A percentile compares a stretch with the other conserved stretches of the same genome.
These are phyloP conservation scores for Osmerus eperlanus DNA, from an alignment of 2,113 vertebrate species.

Conservation along the genomic window DNA sequence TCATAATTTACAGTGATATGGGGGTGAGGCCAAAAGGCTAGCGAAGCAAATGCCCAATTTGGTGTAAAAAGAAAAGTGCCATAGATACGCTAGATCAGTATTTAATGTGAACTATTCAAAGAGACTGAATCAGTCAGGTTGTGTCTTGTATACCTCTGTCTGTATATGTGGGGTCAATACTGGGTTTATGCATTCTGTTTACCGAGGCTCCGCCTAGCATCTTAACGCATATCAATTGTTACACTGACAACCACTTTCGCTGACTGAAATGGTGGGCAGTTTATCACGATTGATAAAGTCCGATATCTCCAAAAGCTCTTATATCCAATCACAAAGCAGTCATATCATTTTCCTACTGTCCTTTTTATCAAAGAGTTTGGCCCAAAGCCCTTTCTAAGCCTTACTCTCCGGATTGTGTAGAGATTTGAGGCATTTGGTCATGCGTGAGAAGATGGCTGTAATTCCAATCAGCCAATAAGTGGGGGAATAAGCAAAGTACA, in stretches of 20 bases:
- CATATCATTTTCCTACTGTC: constrained; percentile 18
- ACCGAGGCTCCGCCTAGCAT: background rate
- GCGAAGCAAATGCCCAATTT: background rate
- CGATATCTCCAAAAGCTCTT: constrained; percentile 53
- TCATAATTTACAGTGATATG: background rate
- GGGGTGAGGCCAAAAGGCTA: background rate
- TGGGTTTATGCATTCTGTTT: background rate
- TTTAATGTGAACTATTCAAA: constrained; percentile 8
- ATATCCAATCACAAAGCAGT: constrained; percentile 51
- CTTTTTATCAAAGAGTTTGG: too few species aligned
- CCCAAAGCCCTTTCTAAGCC: too few species aligned
- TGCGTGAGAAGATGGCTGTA: too few species aligned
- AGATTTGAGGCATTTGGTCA: too few species aligned
- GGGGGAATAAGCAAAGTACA: too few species aligned
- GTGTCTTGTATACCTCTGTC: constrained; percentile 27
- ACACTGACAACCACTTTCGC: constrained; percentile 1
- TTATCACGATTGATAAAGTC: constrained; percentile 25
- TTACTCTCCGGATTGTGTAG: too few species aligned
- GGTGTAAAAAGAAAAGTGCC: constrained; percentile 42
- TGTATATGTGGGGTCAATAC: constrained; percentile 6
- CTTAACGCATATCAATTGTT: constrained; percentile 27
- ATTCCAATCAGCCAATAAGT: too few species aligned
- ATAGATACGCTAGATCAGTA: constrained; percentile 44
- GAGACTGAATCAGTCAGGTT: constrained; percentile 28
- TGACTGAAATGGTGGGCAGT: constrained; percentile 20